Conservation (phyloP, 2,888 invertebrate species). For the Petrophora chlorosata region DNA sequence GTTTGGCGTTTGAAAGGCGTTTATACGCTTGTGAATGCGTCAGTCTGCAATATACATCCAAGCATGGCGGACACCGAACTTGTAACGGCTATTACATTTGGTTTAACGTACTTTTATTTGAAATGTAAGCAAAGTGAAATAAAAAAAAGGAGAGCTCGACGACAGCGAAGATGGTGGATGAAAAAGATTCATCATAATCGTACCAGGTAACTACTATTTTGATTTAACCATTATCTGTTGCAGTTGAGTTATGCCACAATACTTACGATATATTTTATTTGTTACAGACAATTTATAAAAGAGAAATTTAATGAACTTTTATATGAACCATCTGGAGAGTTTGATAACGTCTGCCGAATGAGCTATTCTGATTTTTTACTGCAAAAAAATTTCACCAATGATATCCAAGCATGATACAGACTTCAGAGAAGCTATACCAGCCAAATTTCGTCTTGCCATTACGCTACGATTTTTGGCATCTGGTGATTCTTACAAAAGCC, state of each 20-base stretch:
- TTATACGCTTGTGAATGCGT: slow-evolving; percentile 31
- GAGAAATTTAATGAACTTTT: slow-evolving; percentile 3
- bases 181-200: no score
- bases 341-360: no score
- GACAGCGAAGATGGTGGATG: no score
- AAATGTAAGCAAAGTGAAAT: slow-evolving; percentile 11
- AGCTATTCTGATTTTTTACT: slow-evolving; percentile 44
- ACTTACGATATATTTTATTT: no score
- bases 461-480: slow-evolving; percentile 44
- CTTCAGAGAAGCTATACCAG: slow-evolving; percentile 35
- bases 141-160: slow-evolving; percentile 2
- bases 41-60: slow-evolving; percentile 32
- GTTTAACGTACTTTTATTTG: slow-evolving; percentile 15
- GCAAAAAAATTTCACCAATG: slow-evolving; percentile 41
- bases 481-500: slow-evolving; percentile 37
- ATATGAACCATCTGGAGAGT: no score
- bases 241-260: no score
- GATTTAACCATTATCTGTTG: no score
- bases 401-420: slow-evolving; percentile 46
- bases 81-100: slow-evolving; percentile 26
- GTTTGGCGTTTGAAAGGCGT: slow-evolving; percentile 28
- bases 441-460: slow-evolving; percentile 42
- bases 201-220: no score
- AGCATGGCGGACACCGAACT: slow-evolving; percentile 33
- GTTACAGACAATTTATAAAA: background rate